These are phyloP conservation scores for Glossophaga mutica DNA, from an alignment of 2,797 vertebrate species.

Conservation along the genomic window DNA sequence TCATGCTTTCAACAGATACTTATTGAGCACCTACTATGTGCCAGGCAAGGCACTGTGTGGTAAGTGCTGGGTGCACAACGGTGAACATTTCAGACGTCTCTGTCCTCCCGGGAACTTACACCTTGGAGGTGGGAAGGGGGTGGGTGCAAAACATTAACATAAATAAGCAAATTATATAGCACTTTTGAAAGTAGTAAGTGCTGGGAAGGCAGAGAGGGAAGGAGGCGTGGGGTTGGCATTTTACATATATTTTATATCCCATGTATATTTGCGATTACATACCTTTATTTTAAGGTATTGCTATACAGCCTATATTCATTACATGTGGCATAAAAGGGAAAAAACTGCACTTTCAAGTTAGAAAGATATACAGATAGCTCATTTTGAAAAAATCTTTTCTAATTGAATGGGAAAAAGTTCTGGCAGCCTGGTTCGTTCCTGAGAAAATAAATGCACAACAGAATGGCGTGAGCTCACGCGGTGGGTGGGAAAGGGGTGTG, in stretches of 20 bases:
- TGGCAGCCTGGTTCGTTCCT: background rate
- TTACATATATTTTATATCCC: background rate
- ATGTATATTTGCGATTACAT: background rate
- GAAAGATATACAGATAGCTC: background rate
- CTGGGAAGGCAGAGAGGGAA: background rate
- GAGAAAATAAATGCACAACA: conserved; percentile 33
- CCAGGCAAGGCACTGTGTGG: background rate
- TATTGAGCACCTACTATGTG: background rate
- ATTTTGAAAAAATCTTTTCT: background rate
- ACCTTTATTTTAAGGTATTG: background rate
- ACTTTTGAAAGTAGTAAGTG: background rate
- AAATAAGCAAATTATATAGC: background rate
- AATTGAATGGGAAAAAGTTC: background rate
- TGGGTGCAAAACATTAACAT: background rate
- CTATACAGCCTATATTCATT: background rate
- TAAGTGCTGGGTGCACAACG: background rate
- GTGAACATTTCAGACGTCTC: background rate
- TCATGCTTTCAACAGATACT: background rate
- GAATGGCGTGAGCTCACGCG: conserved; percentile 20
- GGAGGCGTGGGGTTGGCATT: background rate
- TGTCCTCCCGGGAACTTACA: background rate
- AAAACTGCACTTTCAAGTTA: background rate
- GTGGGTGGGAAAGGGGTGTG: background rate
- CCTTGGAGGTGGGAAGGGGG: background rate
- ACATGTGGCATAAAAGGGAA: background rate